Base-by-base conservation (phyloP, 2,113 vertebrate genomes). In the Tachysurus fulvidraco region DNA sequence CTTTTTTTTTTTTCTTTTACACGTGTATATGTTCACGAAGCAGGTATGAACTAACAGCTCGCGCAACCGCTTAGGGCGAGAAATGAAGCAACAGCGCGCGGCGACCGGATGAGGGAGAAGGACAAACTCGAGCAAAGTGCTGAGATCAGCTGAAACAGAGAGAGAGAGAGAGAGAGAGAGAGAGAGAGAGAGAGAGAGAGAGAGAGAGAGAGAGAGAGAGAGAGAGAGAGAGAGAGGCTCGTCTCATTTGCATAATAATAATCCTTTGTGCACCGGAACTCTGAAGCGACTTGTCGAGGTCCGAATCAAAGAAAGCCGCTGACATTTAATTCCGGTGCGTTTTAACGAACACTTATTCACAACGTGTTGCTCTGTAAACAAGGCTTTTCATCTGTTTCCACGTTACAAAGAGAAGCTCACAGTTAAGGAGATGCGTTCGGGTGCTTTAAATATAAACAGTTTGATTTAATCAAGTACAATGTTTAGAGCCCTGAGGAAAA, bases 181-280 rank as follows among this genome's bases (percentile, higher is more conserved):
- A 30, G 46, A 94, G 93, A 93, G 91, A 90, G 92, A 94, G 90
- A 93, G 46, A n/a, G 41, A 50, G 36, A n/a, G 13, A 65, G 50
- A 78, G 67, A 73, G 44, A 50, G 46, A 36, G 46, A 36, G 25
- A 28, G 25, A 59, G 52, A 25, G 57, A 85, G 87, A 85, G 92
- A 91, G 92, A 95, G n/a, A n/a, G n/a, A n/a, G 94, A 94, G 93
- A 93, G 92, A 90, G 91, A 94, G 90, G 93, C 93, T 92, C 81
- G 81, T 65, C 80, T 92, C 86, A 95, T 96, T 96, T 96, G 90
- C 95, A 96, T 96, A 95, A 96, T 95, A 95, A 96, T 94, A 80
- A 94, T 91, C 90, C 91, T 52, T 85, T 91, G 94, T 92, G 92
- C 92, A 93, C 92, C 88, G 91, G 92, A 93, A 94, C 92, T 91